These are phyloP conservation scores for Aptenodytes forsteri DNA, from an alignment of 2,113 vertebrate genomes.

Conservation along the genomic window DNA sequence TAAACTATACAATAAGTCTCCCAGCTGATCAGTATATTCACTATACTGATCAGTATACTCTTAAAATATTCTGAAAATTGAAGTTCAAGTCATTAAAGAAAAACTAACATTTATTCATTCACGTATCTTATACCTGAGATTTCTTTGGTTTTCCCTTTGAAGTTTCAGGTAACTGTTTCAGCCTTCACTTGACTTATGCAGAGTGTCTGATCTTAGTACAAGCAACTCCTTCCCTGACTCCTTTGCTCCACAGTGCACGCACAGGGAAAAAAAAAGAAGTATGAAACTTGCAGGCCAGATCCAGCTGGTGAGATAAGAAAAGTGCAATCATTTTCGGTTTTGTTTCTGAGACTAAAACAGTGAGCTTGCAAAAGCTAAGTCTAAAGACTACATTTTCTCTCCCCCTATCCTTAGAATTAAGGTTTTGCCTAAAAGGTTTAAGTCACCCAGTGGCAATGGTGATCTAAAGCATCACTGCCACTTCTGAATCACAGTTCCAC, in stretches of 20 bases:
- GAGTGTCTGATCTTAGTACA: background rate
- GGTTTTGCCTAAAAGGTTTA: background rate
- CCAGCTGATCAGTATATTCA: background rate
- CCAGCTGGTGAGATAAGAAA: background rate
- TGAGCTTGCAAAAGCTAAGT: background rate
- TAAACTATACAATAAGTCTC: background rate
- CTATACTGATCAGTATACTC: background rate
- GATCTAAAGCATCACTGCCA: background rate
- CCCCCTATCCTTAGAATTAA: background rate
- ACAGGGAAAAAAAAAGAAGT: too few relatives aligned
- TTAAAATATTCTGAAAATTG: background rate
- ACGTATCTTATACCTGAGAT: background rate
- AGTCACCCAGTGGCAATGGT: background rate
- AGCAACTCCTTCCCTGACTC: background rate
- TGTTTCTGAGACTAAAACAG: background rate
- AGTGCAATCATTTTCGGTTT: background rate
- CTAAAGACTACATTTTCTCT: background rate
- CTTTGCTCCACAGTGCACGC: background rate
- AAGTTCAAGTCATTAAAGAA: background rate
- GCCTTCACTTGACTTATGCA: background rate
- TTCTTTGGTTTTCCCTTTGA: background rate
- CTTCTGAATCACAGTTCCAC: background rate
- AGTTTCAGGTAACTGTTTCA: background rate
- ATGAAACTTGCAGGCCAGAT: background rate
- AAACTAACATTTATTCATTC: background rate